phyloP scores from a whole-genome alignment of 2,888 invertebrate genomes.

The Agapetus fuscipes region DNA sequence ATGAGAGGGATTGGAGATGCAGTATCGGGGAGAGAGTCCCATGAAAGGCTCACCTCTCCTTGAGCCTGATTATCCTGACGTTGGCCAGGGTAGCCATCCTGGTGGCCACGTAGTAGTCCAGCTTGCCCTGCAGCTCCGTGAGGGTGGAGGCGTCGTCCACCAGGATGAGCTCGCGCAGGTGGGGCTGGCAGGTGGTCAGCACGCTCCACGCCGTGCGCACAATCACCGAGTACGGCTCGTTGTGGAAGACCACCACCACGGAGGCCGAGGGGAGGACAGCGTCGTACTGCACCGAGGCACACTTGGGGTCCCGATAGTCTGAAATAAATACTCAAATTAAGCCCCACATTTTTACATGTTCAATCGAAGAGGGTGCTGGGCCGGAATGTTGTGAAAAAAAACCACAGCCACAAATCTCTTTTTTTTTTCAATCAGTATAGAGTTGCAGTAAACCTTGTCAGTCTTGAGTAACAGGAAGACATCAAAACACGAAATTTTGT shows the following conservation, averaged over 20 bases:
- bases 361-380: background rate
- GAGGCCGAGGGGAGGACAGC: conserved; percentile 61
- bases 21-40: too few species aligned
- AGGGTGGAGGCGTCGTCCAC: conserved; percentile 91
- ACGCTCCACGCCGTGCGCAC: conserved; percentile 83
- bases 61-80: conserved; percentile 58
- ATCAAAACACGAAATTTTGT: too few species aligned
- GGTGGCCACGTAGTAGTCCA: conserved; percentile 71
- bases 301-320: conserved; percentile 39
- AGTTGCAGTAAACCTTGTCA: too few species aligned
- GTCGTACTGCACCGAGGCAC: conserved; percentile 34
- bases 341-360: background rate
- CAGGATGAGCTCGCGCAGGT: conserved; percentile 84
- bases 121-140: conserved; percentile 58
- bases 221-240: conserved; percentile 82
- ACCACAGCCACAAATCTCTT: too few species aligned
- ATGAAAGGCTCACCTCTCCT: conserved; percentile 56
- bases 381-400: background rate
- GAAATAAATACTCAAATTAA: conserved; percentile 9
- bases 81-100: conserved; percentile 51
- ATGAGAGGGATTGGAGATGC: too few species aligned
- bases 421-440: too few species aligned
- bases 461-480: too few species aligned
- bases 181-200: conserved; percentile 52
- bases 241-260: conserved; percentile 80